Evolutionary conservation across 2,113 vertebrate genomes (phyloP), one percentile per base, ranked within the genome.

Genomic region (Willisornis vidua): DNA sequence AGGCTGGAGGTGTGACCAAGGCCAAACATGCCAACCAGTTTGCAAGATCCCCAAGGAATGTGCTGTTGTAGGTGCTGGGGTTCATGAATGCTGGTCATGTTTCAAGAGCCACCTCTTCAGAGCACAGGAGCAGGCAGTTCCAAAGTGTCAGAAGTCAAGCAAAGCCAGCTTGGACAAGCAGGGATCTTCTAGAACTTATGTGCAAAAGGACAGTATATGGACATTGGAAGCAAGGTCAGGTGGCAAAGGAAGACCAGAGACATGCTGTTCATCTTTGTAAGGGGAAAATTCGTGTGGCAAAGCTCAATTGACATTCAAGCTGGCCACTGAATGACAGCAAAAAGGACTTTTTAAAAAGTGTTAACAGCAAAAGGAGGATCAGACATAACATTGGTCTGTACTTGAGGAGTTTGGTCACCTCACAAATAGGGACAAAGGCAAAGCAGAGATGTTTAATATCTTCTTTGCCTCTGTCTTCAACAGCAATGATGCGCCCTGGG

Each of bases 371-470:
- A 67, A 61, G 23, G 33, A n/a, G 23, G 33, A 3, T 59, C 61
- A 67, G 23, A 61, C 10, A 22, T 26, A 9, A 70, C 22, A 26
- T 6, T 0, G 0, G 37, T 46, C 10, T 0, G 0, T 16, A 20
- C 26, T 45, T 31, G 33, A 24, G 0, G 4, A 52, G 52, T 23
- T 74, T 12, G 33, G 70, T 29, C 37, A 24, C 39, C 33, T 39
- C 52, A 29, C 33, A 46, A 13, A 20, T 1, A 67, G 39, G 61
- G 61, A 51, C 26, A 37, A 2, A 24, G 45, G 14, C 16, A 67
- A 54, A 61, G 61, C 46, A 82, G 70, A 82, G 54, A 8, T n/a
- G 35, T 82, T 68, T 68, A 22, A 54, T 54, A 7, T 33, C 39
- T n/a, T 35, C 17, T 48, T 82, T 71, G 28, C 19, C 39, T 82